Evolutionary conservation across 2,113 vertebrate genomes (phyloP).

Genomic region (Sinocyclocheilus anshuiensis): DNA sequence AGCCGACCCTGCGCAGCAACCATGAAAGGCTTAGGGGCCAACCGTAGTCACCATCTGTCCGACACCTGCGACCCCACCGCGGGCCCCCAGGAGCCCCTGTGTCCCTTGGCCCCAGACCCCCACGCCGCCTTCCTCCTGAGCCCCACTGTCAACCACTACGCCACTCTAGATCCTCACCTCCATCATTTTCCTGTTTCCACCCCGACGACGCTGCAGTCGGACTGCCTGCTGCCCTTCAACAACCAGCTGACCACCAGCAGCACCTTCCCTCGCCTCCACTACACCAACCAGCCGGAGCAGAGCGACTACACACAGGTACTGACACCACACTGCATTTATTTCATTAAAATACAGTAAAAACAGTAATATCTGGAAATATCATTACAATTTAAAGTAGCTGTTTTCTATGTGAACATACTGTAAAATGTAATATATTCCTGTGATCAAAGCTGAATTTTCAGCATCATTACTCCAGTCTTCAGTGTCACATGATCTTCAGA

Average conservation of each 20-base stretch:
- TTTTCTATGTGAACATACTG: not conserved
- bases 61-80: slow-evolving; percentile 86
- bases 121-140: slow-evolving; percentile 91
- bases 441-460: not conserved
- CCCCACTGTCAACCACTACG: slow-evolving; percentile 87
- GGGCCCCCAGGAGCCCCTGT: slow-evolving; percentile 79
- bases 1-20: slow-evolving; percentile 65
- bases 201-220: slow-evolving; percentile 77
- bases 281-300: slow-evolving; percentile 92
- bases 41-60: slow-evolving; percentile 87
- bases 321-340: not conserved
- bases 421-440: not conserved
- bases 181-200: slow-evolving; percentile 73
- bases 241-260: slow-evolving; percentile 94
- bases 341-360: not conserved
- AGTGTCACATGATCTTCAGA: not conserved
- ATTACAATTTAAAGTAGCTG: not conserved
- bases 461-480: not conserved
- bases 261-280: slow-evolving; percentile 96
- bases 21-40: slow-evolving; percentile 97
- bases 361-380: not conserved
- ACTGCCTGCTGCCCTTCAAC: slow-evolving; percentile 90
- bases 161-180: slow-evolving; percentile 81
- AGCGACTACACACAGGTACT: slow-evolving; percentile 83
- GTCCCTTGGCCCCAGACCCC: slow-evolving; percentile 78